A percentile compares a stretch with the other conserved stretches of the same genome.
Conservation (phyloP, 2,113 vertebrate genomes). For the Chelonoidis abingdonii region DNA sequence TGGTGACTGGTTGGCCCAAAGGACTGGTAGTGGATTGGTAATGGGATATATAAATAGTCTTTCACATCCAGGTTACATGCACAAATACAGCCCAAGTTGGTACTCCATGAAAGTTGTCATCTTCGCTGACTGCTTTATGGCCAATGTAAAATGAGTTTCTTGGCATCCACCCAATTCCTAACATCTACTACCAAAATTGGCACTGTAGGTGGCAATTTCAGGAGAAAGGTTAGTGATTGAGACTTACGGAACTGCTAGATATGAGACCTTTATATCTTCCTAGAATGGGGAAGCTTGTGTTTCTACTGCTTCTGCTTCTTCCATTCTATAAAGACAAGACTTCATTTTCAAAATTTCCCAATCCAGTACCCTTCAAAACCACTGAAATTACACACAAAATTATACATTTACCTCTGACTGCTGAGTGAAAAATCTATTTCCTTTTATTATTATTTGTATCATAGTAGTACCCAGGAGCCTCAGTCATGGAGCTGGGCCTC, state of each 20-base stretch:
- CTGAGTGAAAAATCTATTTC: neutral
- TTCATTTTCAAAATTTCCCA: neutral
- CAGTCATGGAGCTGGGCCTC: neutral
- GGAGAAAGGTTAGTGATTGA: neutral
- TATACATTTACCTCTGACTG: neutral
- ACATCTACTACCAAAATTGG: neutral
- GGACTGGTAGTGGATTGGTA: neutral
- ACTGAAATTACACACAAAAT: neutral
- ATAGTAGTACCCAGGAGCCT: neutral
- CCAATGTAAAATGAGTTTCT: neutral
- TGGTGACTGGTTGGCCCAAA: neutral
- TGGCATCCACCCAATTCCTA: neutral
- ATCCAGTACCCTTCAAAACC: neutral
- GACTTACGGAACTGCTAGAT: neutral
- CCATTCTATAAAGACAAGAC: neutral
- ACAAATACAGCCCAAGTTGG: neutral
- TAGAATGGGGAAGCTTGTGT: neutral
- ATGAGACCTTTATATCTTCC: neutral
- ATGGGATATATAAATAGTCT: neutral
- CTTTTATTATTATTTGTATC: neutral
- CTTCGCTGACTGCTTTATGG: neutral
- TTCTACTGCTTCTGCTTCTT: neutral
- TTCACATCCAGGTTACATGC: neutral
- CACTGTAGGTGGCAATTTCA: neutral
- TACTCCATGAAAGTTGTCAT: neutral